Percentiles rank a stretch among this genome's conserved stretches.
Evolutionary conservation across 2,113 vertebrate genomes (phyloP).

Genomic region (Nerophis ophidion): DNA sequence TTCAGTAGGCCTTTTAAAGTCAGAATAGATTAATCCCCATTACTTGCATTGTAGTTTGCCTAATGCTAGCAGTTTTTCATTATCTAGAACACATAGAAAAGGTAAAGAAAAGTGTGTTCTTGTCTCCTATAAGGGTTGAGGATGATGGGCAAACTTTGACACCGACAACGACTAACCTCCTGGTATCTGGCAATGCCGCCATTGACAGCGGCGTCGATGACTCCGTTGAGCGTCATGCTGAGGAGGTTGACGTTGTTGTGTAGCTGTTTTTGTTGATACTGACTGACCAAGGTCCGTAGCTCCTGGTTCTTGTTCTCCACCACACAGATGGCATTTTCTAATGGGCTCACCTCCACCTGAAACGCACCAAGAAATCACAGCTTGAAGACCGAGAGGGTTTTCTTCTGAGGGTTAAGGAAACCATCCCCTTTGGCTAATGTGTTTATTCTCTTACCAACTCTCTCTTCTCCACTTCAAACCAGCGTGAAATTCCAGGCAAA

Average conservation of each 20-base stretch:
- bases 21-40: too few species aligned
- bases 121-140: too few species aligned
- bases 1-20: too few species aligned
- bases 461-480: constrained; percentile 97
- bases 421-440: too few species aligned
- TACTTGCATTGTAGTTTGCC: too few species aligned
- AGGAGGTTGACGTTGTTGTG: constrained; percentile 95
- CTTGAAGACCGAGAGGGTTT: too few species aligned
- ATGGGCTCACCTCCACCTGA: constrained; percentile 93
- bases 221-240: constrained; percentile 98
- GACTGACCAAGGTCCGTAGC: constrained; percentile 89
- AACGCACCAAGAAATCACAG: background rate
- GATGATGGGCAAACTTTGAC: too few species aligned
- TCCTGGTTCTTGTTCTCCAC: constrained; percentile 99
- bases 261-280: constrained; percentile 94
- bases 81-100: too few species aligned
- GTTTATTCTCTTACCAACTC: constrained; percentile 80
- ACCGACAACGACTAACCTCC: constrained; percentile 70
- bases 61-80: too few species aligned
- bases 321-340: constrained; percentile 94
- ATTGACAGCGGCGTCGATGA: constrained; percentile 94
- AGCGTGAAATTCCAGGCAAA: constrained; percentile 93
- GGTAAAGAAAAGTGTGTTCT: too few species aligned
- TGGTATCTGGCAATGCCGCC: constrained; percentile 96
- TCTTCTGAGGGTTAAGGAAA: background rate